Base-by-base conservation (phyloP, 2,888 invertebrate genomes). In the Minunthozetes semirufus region DNA sequence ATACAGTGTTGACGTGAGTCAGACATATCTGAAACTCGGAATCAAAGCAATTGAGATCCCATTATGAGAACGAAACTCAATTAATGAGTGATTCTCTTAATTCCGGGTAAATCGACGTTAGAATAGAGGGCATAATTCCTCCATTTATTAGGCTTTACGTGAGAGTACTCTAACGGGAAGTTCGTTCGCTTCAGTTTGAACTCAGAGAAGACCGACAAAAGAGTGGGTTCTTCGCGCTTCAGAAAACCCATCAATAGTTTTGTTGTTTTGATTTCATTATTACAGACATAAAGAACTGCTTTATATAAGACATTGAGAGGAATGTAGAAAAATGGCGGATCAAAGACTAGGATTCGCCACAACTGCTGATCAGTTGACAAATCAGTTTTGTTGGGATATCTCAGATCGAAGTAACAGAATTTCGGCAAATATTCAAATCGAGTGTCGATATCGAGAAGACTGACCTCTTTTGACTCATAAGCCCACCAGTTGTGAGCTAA, bases 241-340 rank as follows among this genome's bases (percentile, higher is more conserved):
- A 63, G 38, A 38, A 63, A 63, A n/a, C 63, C 63, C 11, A 63
- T 33, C 63, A 63, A 63, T 63, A 63, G 38, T 38, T 63, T 63
- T 1, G 63, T 63, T 63, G n/a, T 63, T 29, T 63, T 13, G 38
- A 33, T 33, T 33, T 33, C 4, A 63, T 63, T 63, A 63, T 63
- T 33, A 22, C 63, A 63, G 11, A 63, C 38, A 19, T 63, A 33
- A 63, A 63, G 8, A 13, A 63, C 63, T 15, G 63, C 63, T 33
- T 63, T 27, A 27, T 63, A 63, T 63, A 63, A 63, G 15, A 63
- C 29, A 33, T 63, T 63, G 17, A 63, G 15, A n/a, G 63, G 63
- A 33, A 63, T 63, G 38, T 63, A 63, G 38, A 63, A 63, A 38
- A 63, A 63, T 3, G 63, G 63, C 38, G 63, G 63, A 63, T 63